Evolutionary conservation across 2,888 invertebrate species (phyloP), one percentile per base, ranked within the genome.

Genomic region (Cabera pusaria): DNA sequence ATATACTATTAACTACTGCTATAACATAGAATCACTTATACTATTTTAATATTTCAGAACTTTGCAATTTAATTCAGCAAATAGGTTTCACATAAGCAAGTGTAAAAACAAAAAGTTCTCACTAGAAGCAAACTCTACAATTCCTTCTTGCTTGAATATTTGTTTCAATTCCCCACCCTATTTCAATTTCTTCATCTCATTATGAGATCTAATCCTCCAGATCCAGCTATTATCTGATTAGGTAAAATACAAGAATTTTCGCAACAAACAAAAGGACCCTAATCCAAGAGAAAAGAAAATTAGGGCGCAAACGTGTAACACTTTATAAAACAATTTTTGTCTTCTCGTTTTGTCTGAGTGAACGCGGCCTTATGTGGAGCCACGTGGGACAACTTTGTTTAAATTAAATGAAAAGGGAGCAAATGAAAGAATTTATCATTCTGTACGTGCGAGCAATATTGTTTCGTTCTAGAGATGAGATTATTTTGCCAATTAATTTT

Each of bases 371-470:
- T 39, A 48, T 45, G 40, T 39, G 35, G 32, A 27, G 49, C 56
- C 58, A 48, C 49, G 46, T 46, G 55, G 55, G 59, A 56, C 45
- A 45, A 44, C 53, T 72, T 72, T 77, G 75, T 80, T 72, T 78
- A 80, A 81, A 82, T 82, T 80, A 80, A 76, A 68, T 58, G 62
- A 46, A 63, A 61, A 64, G 54, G 49, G 61, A 70, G 77, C 72
- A 81, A 79, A 76, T 80, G 68, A 72, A 67, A 63, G 72, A 78
- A 81, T 83, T 72, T 80, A 81, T 81, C 71, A 75, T 64, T 54
- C 52, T 50, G 64, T 64, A 65, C 72, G 71, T 69, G 73, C 32
- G 36, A 41, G 35, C 26, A 26, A 42, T 42, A 42, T 36, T 34
- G 25, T 29, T 14, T 25, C 16, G 10, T 7, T 9, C 12, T 10